These are phyloP conservation scores for Trimorus sp. DNA, from an alignment of 2,888 invertebrate species.

Conservation along the genomic window DNA sequence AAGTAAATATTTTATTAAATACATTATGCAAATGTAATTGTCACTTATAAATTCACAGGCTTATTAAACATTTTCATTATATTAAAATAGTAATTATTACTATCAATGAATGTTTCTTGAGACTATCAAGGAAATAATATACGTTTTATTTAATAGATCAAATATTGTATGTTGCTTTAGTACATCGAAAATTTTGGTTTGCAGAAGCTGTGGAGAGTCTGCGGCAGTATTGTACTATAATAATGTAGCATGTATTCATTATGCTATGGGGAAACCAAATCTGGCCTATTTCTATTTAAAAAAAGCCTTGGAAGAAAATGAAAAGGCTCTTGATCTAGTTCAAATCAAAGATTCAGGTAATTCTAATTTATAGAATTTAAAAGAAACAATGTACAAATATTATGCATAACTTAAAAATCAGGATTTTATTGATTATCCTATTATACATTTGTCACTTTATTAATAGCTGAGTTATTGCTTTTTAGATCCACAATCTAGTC, in stretches of 20 bases:
- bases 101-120: no score
- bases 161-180: no score
- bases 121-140: no score
- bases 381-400: neutral
- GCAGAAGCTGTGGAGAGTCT: slow-evolving; percentile 84
- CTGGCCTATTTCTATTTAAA: slow-evolving; percentile 91
- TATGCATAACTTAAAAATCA: no score
- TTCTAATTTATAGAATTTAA: neutral
- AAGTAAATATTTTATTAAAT: slow-evolving; percentile 75
- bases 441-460: neutral
- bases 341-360: slow-evolving; percentile 79
- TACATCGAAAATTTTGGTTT: slow-evolving; percentile 39
- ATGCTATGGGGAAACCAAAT: slow-evolving; percentile 90
- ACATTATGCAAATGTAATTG: no score
- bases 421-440: no score
- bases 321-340: slow-evolving; percentile 80
- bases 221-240: slow-evolving; percentile 88
- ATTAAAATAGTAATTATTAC: neutral
- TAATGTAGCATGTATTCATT: slow-evolving; percentile 91
- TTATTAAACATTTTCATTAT: no score
- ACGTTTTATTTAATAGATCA: neutral
- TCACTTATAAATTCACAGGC: no score
- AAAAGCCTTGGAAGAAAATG: slow-evolving; percentile 90
- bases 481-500: slow-evolving; percentile 80
- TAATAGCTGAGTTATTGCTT: neutral